phyloP scores from a whole-genome alignment of 2,113 vertebrate species.

The Thamnaconus septentrionalis region DNA sequence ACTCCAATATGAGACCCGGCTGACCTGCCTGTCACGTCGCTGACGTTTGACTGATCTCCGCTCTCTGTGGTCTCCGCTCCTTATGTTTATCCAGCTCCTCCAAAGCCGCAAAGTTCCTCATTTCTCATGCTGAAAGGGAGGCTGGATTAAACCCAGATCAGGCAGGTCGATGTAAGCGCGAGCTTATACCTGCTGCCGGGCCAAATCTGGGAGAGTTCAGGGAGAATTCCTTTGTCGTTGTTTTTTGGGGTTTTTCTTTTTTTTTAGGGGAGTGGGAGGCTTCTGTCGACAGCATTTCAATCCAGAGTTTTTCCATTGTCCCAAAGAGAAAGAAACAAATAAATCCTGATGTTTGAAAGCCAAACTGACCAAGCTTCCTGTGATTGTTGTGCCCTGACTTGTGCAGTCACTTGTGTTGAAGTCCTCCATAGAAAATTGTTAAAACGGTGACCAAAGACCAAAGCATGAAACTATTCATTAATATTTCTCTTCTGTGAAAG shows the following conservation, averaged over 20 bases:
- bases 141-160: conserved; percentile 10
- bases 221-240: background rate
- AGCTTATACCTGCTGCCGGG: background rate
- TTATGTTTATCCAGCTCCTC: conserved; percentile 29
- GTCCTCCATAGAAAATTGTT: no score
- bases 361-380: background rate
- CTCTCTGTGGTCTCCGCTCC: conserved; percentile 4
- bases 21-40: conserved; percentile 33
- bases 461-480: no score
- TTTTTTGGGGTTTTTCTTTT: background rate
- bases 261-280: no score
- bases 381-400: background rate
- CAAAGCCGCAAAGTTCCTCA: conserved; percentile 19
- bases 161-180: background rate
- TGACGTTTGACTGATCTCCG: conserved; percentile 47
- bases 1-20: conserved; percentile 33
- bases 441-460: no score
- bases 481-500: no score
- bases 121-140: conserved; percentile 20
- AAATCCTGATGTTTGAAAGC: background rate
- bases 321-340: background rate
- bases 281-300: background rate
- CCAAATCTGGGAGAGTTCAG: background rate
- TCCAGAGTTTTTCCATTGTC: background rate
- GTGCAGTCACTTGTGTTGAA: background rate